Evolutionary conservation across 1,140 invertebrate genomes (phyloP), one percentile per base, ranked within the genome.

Genomic region (Brachionus rotundiformis): DNA sequence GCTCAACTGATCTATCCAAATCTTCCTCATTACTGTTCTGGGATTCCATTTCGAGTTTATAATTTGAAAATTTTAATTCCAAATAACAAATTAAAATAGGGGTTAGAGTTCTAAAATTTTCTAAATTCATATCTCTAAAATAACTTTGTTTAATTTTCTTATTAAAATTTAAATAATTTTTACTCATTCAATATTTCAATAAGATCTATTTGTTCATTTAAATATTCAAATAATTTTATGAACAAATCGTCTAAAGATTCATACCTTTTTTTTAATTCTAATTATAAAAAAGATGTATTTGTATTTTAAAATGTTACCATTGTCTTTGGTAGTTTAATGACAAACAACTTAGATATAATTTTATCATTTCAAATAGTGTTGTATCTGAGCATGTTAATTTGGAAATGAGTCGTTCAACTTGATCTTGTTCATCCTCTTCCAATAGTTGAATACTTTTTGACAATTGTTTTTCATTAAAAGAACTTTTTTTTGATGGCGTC

Each of bases 61-160:
- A 68, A 36, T 68, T 68, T n/a, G 63, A 68, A 68, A 68, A 68
- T 36, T 68, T 68, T 16, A 68, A 16, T 8, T 68, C 63, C n/a
- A 33, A 36, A 19, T 68, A 68, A 13, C 63, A 68, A 13, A 36
- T 68, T 33, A 68, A 36, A 36, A 33, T 39, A 33, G 63, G 63
- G 1, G 29, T 8, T 7, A 68, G 5, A 16, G 29, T 16, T 10
- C 29, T 36, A 68, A 68, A 68, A 68, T 68, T 16, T 68, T 68
- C 63, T 3, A 16, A 36, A 68, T 33, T 33, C 10, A 2, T 16
- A 1, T 68, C 63, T 6, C 63, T 68, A 31, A 13, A 68, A 68
- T 31, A n/a, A 33, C 7, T 39, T 16, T 16, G 7, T 36, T 4
- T 19, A 36, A 25, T 19, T 68, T 36, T 68, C 8, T 0, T n/a